A percentile compares a stretch with the other conserved stretches of the same genome.
phyloP scores from a whole-genome alignment of 2,113 vertebrate genomes.

The Rallus limicola region DNA sequence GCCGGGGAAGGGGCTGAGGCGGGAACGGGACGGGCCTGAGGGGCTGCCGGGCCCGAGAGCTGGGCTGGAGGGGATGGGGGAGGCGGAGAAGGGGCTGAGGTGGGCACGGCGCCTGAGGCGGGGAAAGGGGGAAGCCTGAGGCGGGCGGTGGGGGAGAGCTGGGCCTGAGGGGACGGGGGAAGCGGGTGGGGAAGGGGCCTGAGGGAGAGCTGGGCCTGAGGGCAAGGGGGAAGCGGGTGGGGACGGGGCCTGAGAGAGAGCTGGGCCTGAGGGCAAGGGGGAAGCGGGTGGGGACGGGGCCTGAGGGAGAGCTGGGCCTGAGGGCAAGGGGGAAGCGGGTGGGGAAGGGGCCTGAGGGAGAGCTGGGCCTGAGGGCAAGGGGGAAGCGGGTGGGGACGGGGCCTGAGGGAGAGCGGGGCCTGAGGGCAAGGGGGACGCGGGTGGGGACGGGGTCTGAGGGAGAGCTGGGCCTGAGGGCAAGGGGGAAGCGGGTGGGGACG shows the following conservation, averaged over 20 bases:
- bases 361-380: not conserved
- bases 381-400: too few species aligned
- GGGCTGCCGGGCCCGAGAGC: not conserved
- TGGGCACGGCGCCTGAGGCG: not conserved
- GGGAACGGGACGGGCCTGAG: not conserved
- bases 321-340: too few species aligned
- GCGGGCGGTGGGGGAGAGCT: not conserved
- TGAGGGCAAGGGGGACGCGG: too few species aligned
- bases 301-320: not conserved
- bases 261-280: too few species aligned
- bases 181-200: too few species aligned
- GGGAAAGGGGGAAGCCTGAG: not conserved
- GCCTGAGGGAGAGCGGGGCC: too few species aligned
- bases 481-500: not conserved
- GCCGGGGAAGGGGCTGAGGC: not conserved
- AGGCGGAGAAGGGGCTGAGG: not conserved
- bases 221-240: too few species aligned
- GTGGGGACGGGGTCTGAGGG: too few species aligned
- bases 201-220: not conserved
- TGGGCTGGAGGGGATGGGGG: not conserved
- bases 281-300: too few species aligned
- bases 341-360: too few species aligned
- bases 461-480: too few species aligned
- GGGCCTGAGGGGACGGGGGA: not conserved
- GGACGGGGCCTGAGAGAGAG: not conserved